Evolutionary conservation across 2,888 invertebrate genomes (phyloP).

Genomic region (Drosophila austrosaltans): DNA sequence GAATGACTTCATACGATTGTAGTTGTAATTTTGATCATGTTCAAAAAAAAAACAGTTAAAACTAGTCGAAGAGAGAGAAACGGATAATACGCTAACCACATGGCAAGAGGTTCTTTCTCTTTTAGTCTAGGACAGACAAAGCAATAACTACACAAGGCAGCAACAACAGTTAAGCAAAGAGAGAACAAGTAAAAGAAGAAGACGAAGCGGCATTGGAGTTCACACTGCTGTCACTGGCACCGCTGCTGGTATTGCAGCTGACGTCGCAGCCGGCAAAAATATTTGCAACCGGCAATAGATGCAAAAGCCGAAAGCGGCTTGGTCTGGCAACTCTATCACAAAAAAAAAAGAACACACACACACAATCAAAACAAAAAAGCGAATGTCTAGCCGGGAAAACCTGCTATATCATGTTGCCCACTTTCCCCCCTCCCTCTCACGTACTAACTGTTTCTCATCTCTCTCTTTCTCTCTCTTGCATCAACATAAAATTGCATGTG

Average conservation of each 20-base stretch:
- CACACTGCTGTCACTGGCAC: conserved; percentile 28
- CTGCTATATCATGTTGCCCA: conserved; percentile 30
- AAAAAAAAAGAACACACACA: conserved; percentile 25
- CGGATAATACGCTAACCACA: background rate
- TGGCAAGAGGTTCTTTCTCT: conserved; percentile 1
- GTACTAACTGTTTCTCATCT: conserved; percentile 25
- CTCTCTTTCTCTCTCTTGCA: conserved; percentile 22
- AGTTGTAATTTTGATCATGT: background rate
- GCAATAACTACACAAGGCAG: background rate
- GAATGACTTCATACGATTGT: background rate
- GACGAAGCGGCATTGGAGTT: conserved; percentile 24
- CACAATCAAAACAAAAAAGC: conserved; percentile 20
- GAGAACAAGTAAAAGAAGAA: conserved; percentile 29
- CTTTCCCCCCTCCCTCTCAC: conserved; percentile 1
- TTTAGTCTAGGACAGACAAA: conserved; percentile 6
- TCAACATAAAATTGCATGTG: conserved; percentile 44
- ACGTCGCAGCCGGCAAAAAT: conserved; percentile 31
- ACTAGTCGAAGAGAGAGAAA: background rate
- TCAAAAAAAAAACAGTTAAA: background rate
- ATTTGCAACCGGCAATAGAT: conserved; percentile 53
- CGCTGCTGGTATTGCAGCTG: conserved; percentile 14
- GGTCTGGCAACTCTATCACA: conserved; percentile 11
- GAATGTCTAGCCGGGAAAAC: conserved; percentile 45
- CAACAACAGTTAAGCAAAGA: conserved; percentile 6
- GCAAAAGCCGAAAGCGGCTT: conserved; percentile 27